A percentile compares a stretch with the other conserved stretches of the same genome.
Evolutionary conservation across 2,113 vertebrate genomes (phyloP).

Genomic region (Sander vitreus): DNA sequence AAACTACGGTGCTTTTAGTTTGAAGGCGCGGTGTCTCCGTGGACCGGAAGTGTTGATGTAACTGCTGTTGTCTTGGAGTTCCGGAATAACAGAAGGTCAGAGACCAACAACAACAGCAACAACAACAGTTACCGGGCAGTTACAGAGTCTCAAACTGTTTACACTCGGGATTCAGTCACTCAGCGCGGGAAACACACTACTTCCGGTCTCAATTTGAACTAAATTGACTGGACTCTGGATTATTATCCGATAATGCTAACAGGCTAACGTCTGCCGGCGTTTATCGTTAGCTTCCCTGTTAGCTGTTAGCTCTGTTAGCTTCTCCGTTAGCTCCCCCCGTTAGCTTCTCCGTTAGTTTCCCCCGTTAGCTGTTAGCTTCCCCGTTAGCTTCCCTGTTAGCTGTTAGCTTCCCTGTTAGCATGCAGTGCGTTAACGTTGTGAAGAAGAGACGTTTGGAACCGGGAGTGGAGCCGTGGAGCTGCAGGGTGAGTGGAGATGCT

Average conservation of each 20-base stretch:
- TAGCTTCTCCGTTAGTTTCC: too few species aligned
- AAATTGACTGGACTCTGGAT: background rate
- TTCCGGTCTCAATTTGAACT: background rate
- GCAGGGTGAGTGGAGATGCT: conserved; percentile 27
- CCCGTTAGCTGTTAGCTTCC: background rate
- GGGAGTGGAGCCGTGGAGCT: conserved; percentile 35
- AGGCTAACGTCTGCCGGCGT: too few species aligned
- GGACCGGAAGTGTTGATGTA: background rate
- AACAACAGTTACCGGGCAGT: background rate
- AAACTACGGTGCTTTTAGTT: conserved; percentile 28
- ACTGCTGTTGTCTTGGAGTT: background rate
- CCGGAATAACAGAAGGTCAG: conserved; percentile 37
- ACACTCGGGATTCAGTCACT: background rate
- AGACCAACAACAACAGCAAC: background rate
- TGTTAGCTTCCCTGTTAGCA: conserved; percentile 36
- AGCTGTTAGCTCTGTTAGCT: background rate
- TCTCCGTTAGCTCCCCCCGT: background rate
- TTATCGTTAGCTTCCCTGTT: background rate
- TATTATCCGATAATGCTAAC: background rate
- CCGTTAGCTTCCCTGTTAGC: too few species aligned
- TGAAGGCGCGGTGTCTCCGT: background rate
- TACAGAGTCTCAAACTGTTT: too few species aligned
- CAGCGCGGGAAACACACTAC: background rate
- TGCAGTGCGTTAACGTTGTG: conserved; percentile 60
- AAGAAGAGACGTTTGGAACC: conserved; percentile 50